These are phyloP conservation scores for Microtus richardsoni DNA, from an alignment of 2,113 vertebrate genomes.

Conservation along the genomic window DNA sequence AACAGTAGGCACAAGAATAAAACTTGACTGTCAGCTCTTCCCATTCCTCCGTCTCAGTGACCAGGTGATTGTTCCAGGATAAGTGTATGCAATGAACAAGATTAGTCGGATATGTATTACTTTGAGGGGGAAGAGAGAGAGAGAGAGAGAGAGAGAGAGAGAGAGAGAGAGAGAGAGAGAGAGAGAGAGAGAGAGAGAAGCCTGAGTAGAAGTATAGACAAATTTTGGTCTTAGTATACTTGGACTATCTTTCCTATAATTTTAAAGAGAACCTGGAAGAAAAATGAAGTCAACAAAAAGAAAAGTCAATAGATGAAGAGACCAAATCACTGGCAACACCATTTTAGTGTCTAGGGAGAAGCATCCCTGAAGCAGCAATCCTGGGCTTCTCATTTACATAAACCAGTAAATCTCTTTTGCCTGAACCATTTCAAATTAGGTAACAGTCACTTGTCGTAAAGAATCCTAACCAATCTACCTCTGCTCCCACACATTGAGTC, in stretches of 20 bases:
- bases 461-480: neutral
- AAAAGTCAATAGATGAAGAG: neutral
- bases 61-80: neutral
- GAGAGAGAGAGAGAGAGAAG: too few relatives aligned
- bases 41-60: neutral
- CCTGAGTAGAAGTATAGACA: neutral
- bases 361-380: neutral
- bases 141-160: too few relatives aligned
- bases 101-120: neutral
- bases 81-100: neutral
- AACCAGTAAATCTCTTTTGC: neutral
- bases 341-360: neutral
- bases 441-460: neutral
- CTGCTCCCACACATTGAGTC: neutral
- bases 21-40: neutral
- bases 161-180: too few relatives aligned
- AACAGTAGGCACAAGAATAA: neutral
- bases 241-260: neutral
- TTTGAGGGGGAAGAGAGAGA: neutral
- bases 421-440: neutral
- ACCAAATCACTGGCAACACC: neutral
- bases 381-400: neutral
- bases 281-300: neutral
- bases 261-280: slow-evolving; percentile 14
- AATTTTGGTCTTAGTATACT: neutral